These are phyloP conservation scores for Gymnoscopelus microlampas DNA, from an alignment of 2,797 vertebrate genomes.

Conservation along the genomic window DNA sequence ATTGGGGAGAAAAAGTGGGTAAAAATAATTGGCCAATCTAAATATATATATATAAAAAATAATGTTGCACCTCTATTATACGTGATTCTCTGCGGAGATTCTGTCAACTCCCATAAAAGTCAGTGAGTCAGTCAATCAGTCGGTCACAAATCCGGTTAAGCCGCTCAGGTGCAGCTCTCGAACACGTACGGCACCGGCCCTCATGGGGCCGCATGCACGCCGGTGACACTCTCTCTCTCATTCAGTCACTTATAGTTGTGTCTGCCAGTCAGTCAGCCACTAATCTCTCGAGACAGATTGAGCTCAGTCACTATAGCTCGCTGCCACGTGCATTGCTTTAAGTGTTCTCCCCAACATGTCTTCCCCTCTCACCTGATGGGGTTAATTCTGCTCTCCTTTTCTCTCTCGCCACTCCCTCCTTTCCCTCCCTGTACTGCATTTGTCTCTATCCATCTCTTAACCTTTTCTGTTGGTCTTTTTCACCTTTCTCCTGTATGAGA, in stretches of 20 bases:
- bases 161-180: too few species aligned
- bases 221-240: background rate
- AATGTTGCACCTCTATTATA: too few species aligned
- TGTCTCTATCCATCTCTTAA: background rate
- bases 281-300: too few species aligned
- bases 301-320: too few species aligned
- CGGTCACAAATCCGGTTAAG: background rate
- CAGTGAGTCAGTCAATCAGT: background rate
- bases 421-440: background rate
- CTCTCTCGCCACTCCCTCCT: background rate
- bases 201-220: too few species aligned
- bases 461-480: background rate
- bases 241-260: background rate
- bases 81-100: too few species aligned
- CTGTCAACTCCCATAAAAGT: too few species aligned
- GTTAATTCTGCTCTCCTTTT: background rate
- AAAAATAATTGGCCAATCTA: too few species aligned
- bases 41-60: too few species aligned
- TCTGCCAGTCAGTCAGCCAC: too few species aligned
- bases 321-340: background rate
- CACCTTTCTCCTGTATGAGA: background rate
- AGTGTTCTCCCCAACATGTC: constrained; percentile 20
- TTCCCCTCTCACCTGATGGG: background rate
- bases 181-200: too few species aligned
- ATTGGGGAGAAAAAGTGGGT: too few species aligned